phyloP scores from a whole-genome alignment of 1,140 invertebrate species.

The Brachionus manjavacas region DNA sequence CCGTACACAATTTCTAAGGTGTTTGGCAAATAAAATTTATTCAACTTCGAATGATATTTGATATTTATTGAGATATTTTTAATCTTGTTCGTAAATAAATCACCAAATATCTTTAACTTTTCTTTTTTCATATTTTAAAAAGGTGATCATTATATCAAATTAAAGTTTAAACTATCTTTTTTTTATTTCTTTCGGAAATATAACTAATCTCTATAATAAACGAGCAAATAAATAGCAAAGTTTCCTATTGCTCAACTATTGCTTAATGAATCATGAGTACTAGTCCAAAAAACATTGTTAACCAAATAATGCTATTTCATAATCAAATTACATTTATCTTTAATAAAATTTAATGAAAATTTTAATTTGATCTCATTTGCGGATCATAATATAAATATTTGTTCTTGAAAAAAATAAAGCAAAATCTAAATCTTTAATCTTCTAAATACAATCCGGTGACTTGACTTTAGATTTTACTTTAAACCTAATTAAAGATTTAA shows the following conservation, averaged over 20 bases:
- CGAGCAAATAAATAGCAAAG: not conserved
- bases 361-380: not conserved
- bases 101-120: not conserved
- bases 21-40: not conserved
- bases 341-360: not conserved
- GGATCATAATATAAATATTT: not conserved
- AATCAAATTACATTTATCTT: not conserved
- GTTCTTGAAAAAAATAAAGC: not conserved
- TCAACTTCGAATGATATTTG: not conserved
- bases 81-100: not conserved
- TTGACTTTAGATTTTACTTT: not conserved
- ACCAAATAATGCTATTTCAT: not conserved
- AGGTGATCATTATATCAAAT: not conserved
- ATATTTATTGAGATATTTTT: conserved; percentile 2
- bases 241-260: not conserved
- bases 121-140: not conserved
- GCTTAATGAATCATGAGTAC: not conserved
- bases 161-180: not conserved
- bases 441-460: not conserved
- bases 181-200: not conserved
- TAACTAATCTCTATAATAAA: not conserved
- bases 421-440: not conserved
- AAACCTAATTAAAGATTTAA: not conserved
- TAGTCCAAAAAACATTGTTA: not conserved
- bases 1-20: not conserved